Conservation (phyloP, 2,797 vertebrate genomes). For the Chloroceryle inda region DNA sequence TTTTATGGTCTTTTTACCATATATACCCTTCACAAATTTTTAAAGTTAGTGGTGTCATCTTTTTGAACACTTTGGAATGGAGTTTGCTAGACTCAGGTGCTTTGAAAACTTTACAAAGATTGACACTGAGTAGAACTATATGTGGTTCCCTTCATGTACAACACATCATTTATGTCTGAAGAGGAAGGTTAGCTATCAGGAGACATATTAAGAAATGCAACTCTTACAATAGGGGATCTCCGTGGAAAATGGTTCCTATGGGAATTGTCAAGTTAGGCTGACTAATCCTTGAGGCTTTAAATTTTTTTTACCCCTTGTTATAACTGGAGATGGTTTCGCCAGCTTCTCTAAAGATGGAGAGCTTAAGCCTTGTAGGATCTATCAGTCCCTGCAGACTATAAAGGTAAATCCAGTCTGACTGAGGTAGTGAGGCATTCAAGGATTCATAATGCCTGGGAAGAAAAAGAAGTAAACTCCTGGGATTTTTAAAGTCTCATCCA, state of each 20-base stretch:
- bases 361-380: not conserved
- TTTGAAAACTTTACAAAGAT: slow-evolving; percentile 8
- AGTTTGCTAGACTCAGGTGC: not conserved
- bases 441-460: not conserved
- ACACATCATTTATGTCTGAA: not conserved
- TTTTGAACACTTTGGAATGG: not conserved
- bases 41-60: not conserved
- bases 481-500: not conserved
- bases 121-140: not conserved
- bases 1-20: not conserved
- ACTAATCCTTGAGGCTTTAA: not conserved
- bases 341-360: not conserved
- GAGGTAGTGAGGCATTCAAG: not conserved
- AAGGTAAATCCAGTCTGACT: not conserved
- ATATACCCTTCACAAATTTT: not conserved
- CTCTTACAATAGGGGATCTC: not conserved
- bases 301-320: not conserved
- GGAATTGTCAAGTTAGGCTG: not conserved
- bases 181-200: not conserved
- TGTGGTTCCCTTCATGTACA: not conserved
- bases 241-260: not conserved
- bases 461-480: not conserved
- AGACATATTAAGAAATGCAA: not conserved
- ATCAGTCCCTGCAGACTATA: not conserved
- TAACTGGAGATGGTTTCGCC: not conserved